These are phyloP conservation scores for Altica lythri DNA, from an alignment of 2,888 invertebrate genomes.

Conservation along the genomic window DNA sequence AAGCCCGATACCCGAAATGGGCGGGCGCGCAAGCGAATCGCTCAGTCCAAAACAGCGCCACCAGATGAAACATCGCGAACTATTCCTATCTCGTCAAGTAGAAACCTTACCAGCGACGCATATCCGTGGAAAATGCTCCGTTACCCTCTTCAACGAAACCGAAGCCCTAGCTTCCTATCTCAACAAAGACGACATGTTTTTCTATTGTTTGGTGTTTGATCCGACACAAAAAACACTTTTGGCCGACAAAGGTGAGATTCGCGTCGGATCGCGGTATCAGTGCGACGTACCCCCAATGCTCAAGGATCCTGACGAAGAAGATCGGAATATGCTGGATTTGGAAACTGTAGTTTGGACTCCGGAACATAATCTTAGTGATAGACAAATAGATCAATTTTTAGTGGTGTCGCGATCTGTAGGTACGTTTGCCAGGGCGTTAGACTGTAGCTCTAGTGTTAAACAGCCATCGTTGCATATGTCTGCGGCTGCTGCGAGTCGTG, in stretches of 20 bases:
- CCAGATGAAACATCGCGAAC: constrained; percentile 95
- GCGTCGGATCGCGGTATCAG: constrained; percentile 73
- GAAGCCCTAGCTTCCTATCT: constrained; percentile 96
- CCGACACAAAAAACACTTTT: constrained; percentile 97
- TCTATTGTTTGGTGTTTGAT: constrained; percentile 99
- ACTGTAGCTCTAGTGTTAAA: constrained; percentile 97
- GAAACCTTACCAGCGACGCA: constrained; percentile 98
- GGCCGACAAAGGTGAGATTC: constrained; percentile 89
- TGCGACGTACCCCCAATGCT: constrained; percentile 86
- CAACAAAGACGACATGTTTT: constrained; percentile 97
- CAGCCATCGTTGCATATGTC: constrained; percentile 99
- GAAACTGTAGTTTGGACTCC: constrained; percentile 97
- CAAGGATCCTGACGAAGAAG: constrained; percentile 66
- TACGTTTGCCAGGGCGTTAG: constrained; percentile 98
- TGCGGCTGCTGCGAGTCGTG: constrained; percentile 97
- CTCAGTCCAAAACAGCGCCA: constrained; percentile 86
- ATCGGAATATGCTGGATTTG: constrained; percentile 62
- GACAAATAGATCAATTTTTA: constrained; percentile 98
- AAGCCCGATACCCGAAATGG: constrained; percentile 47
- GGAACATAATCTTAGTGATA: constrained; percentile 85
- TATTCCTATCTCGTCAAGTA: constrained; percentile 96
- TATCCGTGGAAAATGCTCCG: constrained; percentile 99
- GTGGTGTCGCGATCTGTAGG: constrained; percentile 94
- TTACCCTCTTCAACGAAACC: constrained; percentile 98
- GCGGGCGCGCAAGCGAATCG: constrained; percentile 35